Conservation (phyloP, 2,113 vertebrate species). For the Lophius piscatorius region DNA sequence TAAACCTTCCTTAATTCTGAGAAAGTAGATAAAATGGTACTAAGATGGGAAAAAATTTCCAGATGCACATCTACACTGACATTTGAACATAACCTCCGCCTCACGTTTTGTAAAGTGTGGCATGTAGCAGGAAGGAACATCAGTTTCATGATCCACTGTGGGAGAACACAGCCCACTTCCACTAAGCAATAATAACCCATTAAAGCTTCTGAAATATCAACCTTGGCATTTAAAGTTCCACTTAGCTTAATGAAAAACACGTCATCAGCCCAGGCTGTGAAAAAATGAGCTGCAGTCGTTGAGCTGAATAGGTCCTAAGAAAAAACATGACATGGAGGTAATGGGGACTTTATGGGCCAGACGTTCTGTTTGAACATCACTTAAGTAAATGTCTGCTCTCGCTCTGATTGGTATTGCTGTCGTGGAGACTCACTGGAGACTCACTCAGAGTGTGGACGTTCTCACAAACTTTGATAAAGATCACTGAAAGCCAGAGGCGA, state of each 20-base stretch:
- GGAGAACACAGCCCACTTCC: conserved; percentile 39
- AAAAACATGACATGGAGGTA: conserved; percentile 60
- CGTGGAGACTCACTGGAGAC: conserved; percentile 46
- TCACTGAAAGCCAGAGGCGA: conserved; percentile 32
- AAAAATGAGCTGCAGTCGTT: conserved; percentile 34
- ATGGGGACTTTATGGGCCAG: conserved; percentile 61
- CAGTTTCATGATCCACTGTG: conserved; percentile 20
- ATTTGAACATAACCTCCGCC: too few species aligned
- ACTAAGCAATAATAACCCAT: conserved; percentile 48
- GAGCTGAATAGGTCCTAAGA: conserved; percentile 40
- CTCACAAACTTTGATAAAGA: conserved; percentile 55
- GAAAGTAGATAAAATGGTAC: too few species aligned
- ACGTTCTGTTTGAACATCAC: conserved; percentile 64
- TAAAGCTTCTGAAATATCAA: conserved; percentile 64
- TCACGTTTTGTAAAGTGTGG: too few species aligned
- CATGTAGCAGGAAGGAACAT: conserved; percentile 3
- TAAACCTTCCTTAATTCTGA: too few species aligned
- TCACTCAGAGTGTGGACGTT: conserved; percentile 40
- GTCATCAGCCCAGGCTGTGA: conserved; percentile 36
- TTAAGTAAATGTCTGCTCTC: conserved; percentile 61
- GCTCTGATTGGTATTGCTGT: conserved; percentile 66
- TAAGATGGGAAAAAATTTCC: too few species aligned
- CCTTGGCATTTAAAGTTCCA: conserved; percentile 64
- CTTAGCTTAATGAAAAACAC: conserved; percentile 68
- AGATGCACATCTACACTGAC: too few species aligned